phyloP scores from a whole-genome alignment of 2,888 invertebrate species.

The Pteria penguin region DNA sequence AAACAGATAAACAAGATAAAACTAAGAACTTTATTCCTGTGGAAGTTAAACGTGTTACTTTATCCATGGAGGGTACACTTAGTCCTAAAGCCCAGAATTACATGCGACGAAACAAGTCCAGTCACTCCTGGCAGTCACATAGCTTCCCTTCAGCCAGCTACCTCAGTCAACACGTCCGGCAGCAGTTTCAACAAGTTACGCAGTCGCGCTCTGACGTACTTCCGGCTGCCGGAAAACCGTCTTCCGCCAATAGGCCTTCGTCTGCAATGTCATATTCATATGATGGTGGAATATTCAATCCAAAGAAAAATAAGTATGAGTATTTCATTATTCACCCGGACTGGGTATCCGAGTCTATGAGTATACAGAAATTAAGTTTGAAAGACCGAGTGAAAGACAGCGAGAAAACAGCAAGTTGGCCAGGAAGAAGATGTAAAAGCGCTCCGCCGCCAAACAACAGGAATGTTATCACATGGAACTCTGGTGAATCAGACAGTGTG shows the following conservation, averaged over 20 bases:
- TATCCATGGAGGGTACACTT: conserved; percentile 28
- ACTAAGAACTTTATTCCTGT: background rate
- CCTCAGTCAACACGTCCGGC: conserved; percentile 26
- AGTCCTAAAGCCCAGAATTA: conserved; percentile 34
- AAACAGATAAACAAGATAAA: background rate
- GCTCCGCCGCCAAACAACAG: conserved; percentile 74
- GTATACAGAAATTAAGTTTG: conserved; percentile 68
- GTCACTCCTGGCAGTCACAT: conserved; percentile 66
- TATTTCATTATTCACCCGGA: conserved; percentile 78
- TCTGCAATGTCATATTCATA: conserved; percentile 58
- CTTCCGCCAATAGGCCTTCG: conserved; percentile 43
- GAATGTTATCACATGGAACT: conserved; percentile 76
- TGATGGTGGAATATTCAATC: conserved; percentile 72
- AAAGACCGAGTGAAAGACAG: conserved; percentile 52
- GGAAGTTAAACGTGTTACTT: conserved; percentile 31
- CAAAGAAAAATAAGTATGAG: conserved; percentile 62
- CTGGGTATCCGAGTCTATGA: conserved; percentile 77
- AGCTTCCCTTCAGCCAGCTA: conserved; percentile 57
- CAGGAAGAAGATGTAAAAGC: conserved; percentile 70
- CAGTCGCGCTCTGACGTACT: conserved; percentile 20
- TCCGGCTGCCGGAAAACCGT: conserved; percentile 19
- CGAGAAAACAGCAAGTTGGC: conserved; percentile 56
- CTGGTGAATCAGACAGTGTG: conserved; percentile 8
- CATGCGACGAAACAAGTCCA: conserved; percentile 57
- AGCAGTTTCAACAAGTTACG: conserved; percentile 15